Conservation (phyloP, 2,888 invertebrate species). For the Drosophila heteroneura region DNA sequence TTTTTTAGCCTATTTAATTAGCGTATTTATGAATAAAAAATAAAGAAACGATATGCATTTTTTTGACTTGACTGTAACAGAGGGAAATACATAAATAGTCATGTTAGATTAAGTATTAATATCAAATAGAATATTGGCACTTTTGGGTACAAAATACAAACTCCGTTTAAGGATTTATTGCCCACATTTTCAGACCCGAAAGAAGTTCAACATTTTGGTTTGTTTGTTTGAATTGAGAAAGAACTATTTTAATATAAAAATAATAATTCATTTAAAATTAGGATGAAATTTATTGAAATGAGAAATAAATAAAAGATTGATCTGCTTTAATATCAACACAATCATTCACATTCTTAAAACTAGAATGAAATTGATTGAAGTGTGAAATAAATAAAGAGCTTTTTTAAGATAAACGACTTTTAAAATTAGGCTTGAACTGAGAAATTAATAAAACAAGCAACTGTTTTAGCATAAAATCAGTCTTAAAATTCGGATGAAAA, state of each 20-base stretch:
- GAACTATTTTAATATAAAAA: neutral
- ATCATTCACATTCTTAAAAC: neutral
- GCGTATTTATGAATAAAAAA: slow-evolving; percentile 19
- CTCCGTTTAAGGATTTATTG: neutral
- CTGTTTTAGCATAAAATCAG: neutral
- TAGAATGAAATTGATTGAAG: no score
- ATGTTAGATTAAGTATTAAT: neutral
- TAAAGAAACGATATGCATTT: slow-evolving; percentile 2
- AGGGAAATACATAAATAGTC: neutral
- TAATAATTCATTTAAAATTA: neutral
- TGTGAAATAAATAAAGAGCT: neutral
- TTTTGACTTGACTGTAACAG: neutral
- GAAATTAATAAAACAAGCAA: neutral
- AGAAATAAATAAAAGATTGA: neutral
- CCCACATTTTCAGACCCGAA: neutral
- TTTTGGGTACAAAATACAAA: neutral
- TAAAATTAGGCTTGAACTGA: neutral
- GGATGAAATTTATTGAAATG: neutral
- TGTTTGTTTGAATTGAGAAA: neutral
- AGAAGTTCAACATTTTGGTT: neutral
- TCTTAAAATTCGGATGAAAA: no score
- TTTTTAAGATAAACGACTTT: neutral
- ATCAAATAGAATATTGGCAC: neutral
- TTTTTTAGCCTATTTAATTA: slow-evolving; percentile 17
- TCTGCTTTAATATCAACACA: neutral